These are phyloP conservation scores for Anastrepha ludens DNA, from an alignment of 1,140 invertebrate species.

Conservation along the genomic window DNA sequence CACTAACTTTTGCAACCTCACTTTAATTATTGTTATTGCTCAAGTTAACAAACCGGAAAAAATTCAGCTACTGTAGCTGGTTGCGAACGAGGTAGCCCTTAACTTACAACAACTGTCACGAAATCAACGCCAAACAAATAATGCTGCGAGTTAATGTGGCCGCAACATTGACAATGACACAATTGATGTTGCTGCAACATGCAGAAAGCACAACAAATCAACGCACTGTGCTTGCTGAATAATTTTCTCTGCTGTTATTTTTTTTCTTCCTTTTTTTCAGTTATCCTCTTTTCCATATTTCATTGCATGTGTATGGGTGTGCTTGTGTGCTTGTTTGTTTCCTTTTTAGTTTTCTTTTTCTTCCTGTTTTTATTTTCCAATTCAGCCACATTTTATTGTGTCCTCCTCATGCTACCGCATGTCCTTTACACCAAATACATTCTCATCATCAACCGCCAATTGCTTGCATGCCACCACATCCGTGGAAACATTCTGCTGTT, in stretches of 20 bases:
- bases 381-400: background rate
- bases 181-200: conserved; percentile 52
- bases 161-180: conserved; percentile 50
- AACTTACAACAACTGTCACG: conserved; percentile 14
- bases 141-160: conserved; percentile 27
- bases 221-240: background rate
- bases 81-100: background rate
- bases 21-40: conserved; percentile 46
- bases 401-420: background rate
- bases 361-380: background rate
- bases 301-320: background rate
- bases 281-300: background rate
- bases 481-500: background rate
- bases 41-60: conserved; percentile 30
- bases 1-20: background rate
- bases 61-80: background rate
- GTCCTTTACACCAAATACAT: background rate
- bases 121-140: conserved; percentile 15
- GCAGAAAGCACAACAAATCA: conserved; percentile 37
- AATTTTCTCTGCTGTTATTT: background rate
- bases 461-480: conserved; percentile 16
- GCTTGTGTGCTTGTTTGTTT: too few relatives aligned
- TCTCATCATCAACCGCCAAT: background rate
- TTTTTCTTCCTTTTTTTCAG: background rate
- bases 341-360: background rate